phyloP scores from a whole-genome alignment of 2,113 vertebrate genomes.

The Onychostoma macrolepis region DNA sequence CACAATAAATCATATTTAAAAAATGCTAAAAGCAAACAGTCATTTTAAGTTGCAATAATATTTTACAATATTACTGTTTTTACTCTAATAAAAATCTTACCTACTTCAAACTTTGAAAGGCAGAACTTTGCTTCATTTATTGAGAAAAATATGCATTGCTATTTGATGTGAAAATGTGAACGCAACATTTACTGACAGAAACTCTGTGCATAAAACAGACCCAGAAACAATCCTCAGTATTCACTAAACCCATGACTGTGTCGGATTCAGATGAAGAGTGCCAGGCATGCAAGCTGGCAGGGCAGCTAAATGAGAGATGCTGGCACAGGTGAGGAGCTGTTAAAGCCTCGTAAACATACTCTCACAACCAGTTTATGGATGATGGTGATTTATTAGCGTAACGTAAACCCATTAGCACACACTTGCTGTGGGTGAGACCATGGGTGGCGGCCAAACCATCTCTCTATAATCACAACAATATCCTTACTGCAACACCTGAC shows the following conservation, averaged over 20 bases:
- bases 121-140: slow-evolving; percentile 47
- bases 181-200: slow-evolving; percentile 64
- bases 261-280: slow-evolving; percentile 56
- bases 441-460: neutral
- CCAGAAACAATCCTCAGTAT: slow-evolving; percentile 61
- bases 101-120: neutral
- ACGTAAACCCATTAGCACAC: slow-evolving; percentile 69
- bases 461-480: neutral
- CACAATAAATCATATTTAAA: too few relatives aligned
- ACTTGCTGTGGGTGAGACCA: slow-evolving; percentile 62
- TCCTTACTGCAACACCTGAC: neutral
- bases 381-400: slow-evolving; percentile 70
- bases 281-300: slow-evolving; percentile 66
- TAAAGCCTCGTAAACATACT: slow-evolving; percentile 73
- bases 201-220: neutral
- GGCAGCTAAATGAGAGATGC: slow-evolving; percentile 6
- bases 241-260: slow-evolving; percentile 60
- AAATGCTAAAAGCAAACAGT: neutral
- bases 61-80: neutral
- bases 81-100: neutral
- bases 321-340: slow-evolving; percentile 64
- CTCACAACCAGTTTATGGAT: slow-evolving; percentile 69
- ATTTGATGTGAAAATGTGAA: slow-evolving; percentile 63
- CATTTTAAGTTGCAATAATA: neutral
- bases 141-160: slow-evolving; percentile 59